These are phyloP conservation scores for Mythimna albipuncta DNA, from an alignment of 2,888 invertebrate genomes.

Conservation along the genomic window DNA sequence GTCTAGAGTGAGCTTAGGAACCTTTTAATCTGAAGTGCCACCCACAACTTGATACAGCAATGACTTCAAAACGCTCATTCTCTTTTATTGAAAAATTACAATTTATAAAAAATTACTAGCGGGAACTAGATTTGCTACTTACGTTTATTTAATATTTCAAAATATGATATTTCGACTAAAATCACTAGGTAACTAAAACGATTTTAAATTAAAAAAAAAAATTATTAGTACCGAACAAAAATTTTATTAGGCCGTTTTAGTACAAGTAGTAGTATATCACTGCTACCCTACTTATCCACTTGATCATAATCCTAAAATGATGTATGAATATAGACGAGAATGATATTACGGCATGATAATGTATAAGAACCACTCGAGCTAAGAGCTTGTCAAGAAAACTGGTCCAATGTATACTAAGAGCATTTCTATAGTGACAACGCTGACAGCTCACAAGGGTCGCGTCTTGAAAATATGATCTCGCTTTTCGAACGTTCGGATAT, in stretches of 20 bases:
- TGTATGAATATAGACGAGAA: conserved; percentile 33
- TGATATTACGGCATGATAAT: conserved; percentile 37
- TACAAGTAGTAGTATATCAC: conserved; percentile 14
- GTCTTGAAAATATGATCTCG: conserved; percentile 50
- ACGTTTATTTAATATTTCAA: no score
- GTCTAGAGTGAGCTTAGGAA: no score
- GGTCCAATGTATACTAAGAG: conserved; percentile 47
- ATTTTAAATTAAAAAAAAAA: not conserved
- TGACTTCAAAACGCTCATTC: no score
- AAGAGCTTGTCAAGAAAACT: conserved; percentile 61
- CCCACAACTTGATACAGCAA: no score
- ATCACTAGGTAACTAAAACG: no score
- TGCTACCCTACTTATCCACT: conserved; percentile 18
- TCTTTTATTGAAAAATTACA: no score
- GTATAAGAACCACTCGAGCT: conserved; percentile 44
- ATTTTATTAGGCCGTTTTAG: not conserved
- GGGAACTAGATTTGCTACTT: no score
- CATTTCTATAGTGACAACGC: conserved; percentile 51
- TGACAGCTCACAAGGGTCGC: conserved; percentile 59
- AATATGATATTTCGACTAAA: no score
- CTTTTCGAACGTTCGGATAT: conserved; percentile 43
- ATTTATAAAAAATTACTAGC: no score
- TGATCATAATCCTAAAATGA: conserved; percentile 28
- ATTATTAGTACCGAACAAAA: no score
- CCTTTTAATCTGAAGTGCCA: no score